Percentiles rank a stretch among this genome's conserved stretches.
phyloP scores from a whole-genome alignment of 2,113 vertebrate species.

The Myotis brandtii region DNA sequence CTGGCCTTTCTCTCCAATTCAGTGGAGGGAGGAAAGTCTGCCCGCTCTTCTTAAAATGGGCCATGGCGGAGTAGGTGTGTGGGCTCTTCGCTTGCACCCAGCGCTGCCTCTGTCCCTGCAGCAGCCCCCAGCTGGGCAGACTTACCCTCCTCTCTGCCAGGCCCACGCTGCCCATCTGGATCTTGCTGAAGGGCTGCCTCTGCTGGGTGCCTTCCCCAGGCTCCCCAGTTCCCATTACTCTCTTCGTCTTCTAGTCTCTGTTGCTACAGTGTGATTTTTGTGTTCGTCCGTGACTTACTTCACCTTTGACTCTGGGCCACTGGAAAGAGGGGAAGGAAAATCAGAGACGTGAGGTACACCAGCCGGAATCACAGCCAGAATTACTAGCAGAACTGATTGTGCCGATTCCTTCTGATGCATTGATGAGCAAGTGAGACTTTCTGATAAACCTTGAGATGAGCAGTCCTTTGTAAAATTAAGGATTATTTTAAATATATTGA shows the following conservation, averaged over 20 bases:
- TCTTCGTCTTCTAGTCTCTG: neutral
- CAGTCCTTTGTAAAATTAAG: neutral
- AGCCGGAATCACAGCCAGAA: neutral
- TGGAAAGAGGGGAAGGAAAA: neutral
- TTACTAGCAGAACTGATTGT: neutral
- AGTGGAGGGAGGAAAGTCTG: neutral
- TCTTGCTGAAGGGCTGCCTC: neutral
- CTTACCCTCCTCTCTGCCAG: neutral
- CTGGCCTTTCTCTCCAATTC: neutral
- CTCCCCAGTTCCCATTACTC: rapidly evolving
- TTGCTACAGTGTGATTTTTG: neutral
- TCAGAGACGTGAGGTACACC: neutral
- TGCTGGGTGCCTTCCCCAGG: neutral
- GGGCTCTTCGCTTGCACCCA: neutral
- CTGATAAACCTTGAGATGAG: neutral
- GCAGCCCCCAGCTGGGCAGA: neutral
- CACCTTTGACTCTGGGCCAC: neutral
- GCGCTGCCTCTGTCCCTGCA: neutral
- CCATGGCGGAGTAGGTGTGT: neutral
- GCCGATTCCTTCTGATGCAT: neutral
- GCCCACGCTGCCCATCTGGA: neutral
- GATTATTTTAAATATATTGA: neutral
- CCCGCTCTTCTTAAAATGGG: neutral
- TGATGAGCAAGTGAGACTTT: neutral
- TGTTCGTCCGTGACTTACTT: neutral